phyloP scores from a whole-genome alignment of 2,113 vertebrate species.

The Galbula dea region DNA sequence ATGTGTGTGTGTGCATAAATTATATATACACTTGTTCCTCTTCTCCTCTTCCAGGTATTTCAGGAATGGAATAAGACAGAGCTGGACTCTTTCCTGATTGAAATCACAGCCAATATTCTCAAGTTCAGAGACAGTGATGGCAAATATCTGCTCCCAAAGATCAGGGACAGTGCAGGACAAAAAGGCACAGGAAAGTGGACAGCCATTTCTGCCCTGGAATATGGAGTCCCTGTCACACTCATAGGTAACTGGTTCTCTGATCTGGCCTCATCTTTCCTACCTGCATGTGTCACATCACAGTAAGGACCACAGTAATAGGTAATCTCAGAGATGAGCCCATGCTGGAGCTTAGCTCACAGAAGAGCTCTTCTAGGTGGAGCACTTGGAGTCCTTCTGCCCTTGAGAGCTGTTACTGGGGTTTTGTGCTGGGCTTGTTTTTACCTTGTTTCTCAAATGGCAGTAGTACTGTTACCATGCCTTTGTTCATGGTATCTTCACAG shows the following conservation, averaged over 20 bases:
- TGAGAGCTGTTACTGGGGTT: background rate
- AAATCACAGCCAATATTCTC: constrained; percentile 94
- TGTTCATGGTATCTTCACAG: background rate
- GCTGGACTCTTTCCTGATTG: constrained; percentile 95
- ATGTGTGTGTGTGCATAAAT: fast-evolving
- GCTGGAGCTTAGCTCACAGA: background rate
- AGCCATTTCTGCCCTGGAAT: constrained; percentile 91
- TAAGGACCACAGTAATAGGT: fast-evolving
- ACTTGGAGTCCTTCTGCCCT: background rate
- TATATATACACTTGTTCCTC: background rate
- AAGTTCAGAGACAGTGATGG: constrained; percentile 85
- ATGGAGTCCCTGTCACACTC: constrained; percentile 91
- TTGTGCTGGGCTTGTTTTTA: background rate
- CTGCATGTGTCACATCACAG: background rate
- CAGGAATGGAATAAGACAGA: constrained; percentile 95
- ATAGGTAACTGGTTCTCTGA: constrained; percentile 78
- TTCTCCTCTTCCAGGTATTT: constrained; percentile 73
- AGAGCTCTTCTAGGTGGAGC: background rate
- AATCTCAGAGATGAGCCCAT: background rate
- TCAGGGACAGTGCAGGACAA: constrained; percentile 92
- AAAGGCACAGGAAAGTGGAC: constrained; percentile 99
- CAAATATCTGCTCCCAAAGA: constrained; percentile 88
- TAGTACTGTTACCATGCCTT: background rate
- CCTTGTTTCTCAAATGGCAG: background rate
- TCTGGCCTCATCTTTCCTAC: background rate